These are phyloP conservation scores for Zaprionus gabonicus DNA, from an alignment of 1,140 invertebrate genomes.

Conservation along the genomic window DNA sequence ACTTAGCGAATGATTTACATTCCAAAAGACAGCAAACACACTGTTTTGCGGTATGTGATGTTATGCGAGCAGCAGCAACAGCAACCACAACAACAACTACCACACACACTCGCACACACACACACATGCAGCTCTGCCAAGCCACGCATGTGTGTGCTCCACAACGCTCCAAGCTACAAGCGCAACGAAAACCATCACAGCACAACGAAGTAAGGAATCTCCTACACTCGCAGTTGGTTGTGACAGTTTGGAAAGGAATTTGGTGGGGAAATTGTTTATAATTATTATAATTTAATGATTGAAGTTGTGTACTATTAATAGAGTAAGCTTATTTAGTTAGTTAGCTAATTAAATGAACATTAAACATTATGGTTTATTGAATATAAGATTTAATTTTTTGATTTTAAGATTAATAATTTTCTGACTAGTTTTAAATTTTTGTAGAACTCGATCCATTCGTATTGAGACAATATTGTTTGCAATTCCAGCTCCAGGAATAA, in stretches of 20 bases:
- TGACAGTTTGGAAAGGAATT: background rate
- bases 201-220: conserved; percentile 36
- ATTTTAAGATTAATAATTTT: no score
- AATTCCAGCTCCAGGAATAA: no score
- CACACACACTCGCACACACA: conserved; percentile 33
- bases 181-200: conserved; percentile 22
- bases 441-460: no score
- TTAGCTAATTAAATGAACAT: no score
- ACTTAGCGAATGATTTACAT: conserved; percentile 85
- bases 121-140: conserved; percentile 19
- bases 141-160: conserved; percentile 42
- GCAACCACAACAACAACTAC: conserved; percentile 38
- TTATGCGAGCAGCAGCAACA: conserved; percentile 76
- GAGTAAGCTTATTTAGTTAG: no score
- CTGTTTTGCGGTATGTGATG: conserved; percentile 84
- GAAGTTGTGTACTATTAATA: no score
- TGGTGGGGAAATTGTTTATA: no score
- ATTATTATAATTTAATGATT: no score
- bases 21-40: conserved; percentile 84
- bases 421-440: no score
- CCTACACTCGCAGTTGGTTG: conserved; percentile 40
- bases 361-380: no score
- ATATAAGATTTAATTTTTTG: no score
- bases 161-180: conserved; percentile 55
- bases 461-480: no score